Evolutionary conservation across 2,888 invertebrate genomes (phyloP), one percentile per base, ranked within the genome.

Genomic region (Anoncus sp.): DNA sequence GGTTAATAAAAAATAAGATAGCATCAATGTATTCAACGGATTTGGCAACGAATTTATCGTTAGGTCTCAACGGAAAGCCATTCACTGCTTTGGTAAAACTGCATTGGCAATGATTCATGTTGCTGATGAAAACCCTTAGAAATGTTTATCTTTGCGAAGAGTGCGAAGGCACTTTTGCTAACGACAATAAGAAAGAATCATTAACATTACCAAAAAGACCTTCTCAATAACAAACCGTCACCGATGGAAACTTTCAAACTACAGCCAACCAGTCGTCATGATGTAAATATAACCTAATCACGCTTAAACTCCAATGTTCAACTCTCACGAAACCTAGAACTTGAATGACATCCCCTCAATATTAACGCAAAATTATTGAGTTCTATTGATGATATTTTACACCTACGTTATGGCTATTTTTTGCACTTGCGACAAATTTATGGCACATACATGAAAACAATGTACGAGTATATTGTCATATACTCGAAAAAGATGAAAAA

Each of bases 271-370:
- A 10, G 6, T 6, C 38, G 2, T 38, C 12, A 10, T 12, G 38
- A 38, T 38, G 10, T 38, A 38, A 10, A 38, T 2, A 12, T 38
- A 38, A 38, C 5, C 38, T 10, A 38, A 31, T 31, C 7, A 31
- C 10, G 10, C 10, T 38, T 10, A 12, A 38, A 38, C 12, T 10
- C 2, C 38, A 38, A 38, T 31, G 4, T 12, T 38, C 10, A 6
- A 38, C 38, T 9, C 38, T 38, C 10, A 38, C 38, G 10, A 38
- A 38, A 38, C 38, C 38, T 2, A 38, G 38, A 38, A 38, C 10
- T 38, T 38, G 7, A 38, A 38, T 12, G 38, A 38, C 38, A 62
- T 40, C 38, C 62, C 38, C 24, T n/a, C 14, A 62, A 12, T 12
- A 38, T 38, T 10, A 38, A 10, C 7, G 10, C 6, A 38, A 10